These are phyloP conservation scores for Dryoscopus gambensis DNA, from an alignment of 2,113 vertebrate species.

Conservation along the genomic window DNA sequence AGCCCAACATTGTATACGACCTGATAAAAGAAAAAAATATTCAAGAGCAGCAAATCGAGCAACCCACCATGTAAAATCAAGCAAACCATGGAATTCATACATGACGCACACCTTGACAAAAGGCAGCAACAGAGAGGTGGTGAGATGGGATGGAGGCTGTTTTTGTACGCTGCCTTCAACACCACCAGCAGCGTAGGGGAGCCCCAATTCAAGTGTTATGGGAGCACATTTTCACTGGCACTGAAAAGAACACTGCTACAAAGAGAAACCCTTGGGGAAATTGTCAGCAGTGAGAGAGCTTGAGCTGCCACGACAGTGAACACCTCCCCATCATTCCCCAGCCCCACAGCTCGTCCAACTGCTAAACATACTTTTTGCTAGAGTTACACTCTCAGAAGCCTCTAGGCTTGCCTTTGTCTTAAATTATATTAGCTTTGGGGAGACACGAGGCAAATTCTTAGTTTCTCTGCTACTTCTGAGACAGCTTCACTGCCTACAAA, in stretches of 20 bases:
- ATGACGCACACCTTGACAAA: not conserved
- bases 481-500: not conserved
- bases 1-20: constrained; percentile 93
- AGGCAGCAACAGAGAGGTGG: not conserved
- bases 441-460: not conserved
- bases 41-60: not conserved
- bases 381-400: not conserved
- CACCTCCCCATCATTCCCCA: not conserved
- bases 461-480: not conserved
- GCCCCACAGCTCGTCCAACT: not conserved
- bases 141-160: not conserved
- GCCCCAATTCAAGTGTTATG: not conserved
- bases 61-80: not conserved
- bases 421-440: not conserved
- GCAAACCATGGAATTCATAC: not conserved
- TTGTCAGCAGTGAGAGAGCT: accelerated
- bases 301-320: not conserved
- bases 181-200: not conserved
- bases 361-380: not conserved
- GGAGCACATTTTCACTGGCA: not conserved
- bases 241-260: not conserved
- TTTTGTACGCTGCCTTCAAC: not conserved
- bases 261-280: not conserved
- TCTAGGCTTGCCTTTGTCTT: not conserved
- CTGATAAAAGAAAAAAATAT: constrained; percentile 51